A percentile compares a stretch with the other conserved stretches of the same genome.
phyloP scores from a whole-genome alignment of 2,797 vertebrate species.

The Clarias platycephalus region DNA sequence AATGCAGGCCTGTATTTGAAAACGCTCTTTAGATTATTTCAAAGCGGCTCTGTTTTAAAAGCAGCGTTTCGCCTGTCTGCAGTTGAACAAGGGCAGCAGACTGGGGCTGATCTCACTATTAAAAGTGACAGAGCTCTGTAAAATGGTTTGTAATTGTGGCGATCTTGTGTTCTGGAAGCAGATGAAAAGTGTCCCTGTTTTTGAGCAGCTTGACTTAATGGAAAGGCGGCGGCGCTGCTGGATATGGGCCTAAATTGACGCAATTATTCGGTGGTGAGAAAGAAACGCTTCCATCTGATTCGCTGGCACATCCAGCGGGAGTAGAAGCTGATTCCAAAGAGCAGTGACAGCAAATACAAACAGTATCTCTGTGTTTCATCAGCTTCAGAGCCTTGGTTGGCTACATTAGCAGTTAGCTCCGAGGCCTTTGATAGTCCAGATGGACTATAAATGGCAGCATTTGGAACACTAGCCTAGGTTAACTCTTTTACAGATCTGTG shows the following conservation, averaged over 20 bases:
- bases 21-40: slow-evolving; percentile 57
- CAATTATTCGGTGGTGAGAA: slow-evolving; percentile 51
- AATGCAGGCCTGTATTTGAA: slow-evolving; percentile 49
- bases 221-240: slow-evolving; percentile 44
- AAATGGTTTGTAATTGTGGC: slow-evolving; percentile 60
- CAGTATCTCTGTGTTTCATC: slow-evolving; percentile 28
- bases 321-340: slow-evolving; percentile 41
- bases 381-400: slow-evolving; percentile 21
- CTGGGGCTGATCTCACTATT: slow-evolving; percentile 50
- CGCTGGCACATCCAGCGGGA: slow-evolving; percentile 33
- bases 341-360: slow-evolving; percentile 43
- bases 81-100: slow-evolving; percentile 47
- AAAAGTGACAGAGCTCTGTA: slow-evolving; percentile 56
- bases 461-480: slow-evolving; percentile 36
- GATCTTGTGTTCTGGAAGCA: slow-evolving; percentile 59
- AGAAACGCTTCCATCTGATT: slow-evolving; percentile 49
- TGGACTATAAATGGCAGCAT: slow-evolving; percentile 38
- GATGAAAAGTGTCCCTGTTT: slow-evolving; percentile 56
- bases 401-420: slow-evolving; percentile 30
- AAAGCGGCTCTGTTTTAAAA: slow-evolving; percentile 50
- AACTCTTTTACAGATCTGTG: slow-evolving; percentile 44
- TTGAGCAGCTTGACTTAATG: slow-evolving; percentile 51
- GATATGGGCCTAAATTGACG: slow-evolving; percentile 46
- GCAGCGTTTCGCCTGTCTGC: slow-evolving; percentile 51
- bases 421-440: slow-evolving; percentile 41